Base-by-base conservation (phyloP, 2,888 invertebrate species). In the Mamestra brassicae region DNA sequence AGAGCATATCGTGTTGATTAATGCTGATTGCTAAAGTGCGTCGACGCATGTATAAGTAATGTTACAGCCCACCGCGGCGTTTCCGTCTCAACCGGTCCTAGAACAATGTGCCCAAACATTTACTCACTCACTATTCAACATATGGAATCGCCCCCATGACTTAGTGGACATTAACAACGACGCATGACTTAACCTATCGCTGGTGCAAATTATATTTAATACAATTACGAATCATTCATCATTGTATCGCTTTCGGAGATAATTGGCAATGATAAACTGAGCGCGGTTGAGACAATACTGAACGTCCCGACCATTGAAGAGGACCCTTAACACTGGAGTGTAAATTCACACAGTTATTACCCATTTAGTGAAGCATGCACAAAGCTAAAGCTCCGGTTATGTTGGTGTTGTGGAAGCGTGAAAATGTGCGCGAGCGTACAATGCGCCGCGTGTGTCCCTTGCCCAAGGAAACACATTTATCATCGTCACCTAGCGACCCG, bases 11-110 rank as follows among this genome's bases (percentile, higher is more conserved):
- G 92, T 92, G 94, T 93, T 96, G 96, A 96, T 95, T 93, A 95
- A 96, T 96, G 96, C 93, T 96, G 95, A 96, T 96, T 96, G 95
- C 95, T 95, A 94, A 95, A 95, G 94, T 94, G 93, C 94, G 93
- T 94, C 93, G 92, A 92, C 94, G 95, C 94, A 95, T 96, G 95
- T 94, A 96, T 96, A 96, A 95, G 93, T 95, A 96, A 96, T 95
- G 93, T 88, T 90, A 89, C 91, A 93, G 91, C 94, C 94, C 94
- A 93, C 95, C 94, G 90, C 91, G 90, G 91, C 90, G 94, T 94
- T 95, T 95, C 95, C 95, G 94, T 90, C 92, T 90, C 90, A 92
- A 95, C 96, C 95, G 95, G 95, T 95, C 94, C 90, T 93, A 94
- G 94, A 95, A 96, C 95, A 96, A 95, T 96, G 92, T 94, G 91